Conservation (phyloP, 1,140 invertebrate species). For the Ceratosolen solmsi region DNA sequence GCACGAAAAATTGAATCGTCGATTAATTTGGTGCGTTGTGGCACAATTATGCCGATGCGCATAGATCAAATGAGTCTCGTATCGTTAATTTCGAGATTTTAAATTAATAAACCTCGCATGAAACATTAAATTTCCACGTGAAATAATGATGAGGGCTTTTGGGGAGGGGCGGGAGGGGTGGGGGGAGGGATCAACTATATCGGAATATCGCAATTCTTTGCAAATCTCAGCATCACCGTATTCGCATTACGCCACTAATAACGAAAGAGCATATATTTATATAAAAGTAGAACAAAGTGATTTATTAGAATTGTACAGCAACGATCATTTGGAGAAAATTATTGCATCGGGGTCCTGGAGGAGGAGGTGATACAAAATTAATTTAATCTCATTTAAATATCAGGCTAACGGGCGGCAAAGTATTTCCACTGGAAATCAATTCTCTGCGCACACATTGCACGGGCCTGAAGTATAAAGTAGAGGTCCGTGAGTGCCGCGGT, state of each 20-base stretch:
- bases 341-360: not conserved
- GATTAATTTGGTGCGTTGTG: too few species aligned
- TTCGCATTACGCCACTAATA: not conserved
- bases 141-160: not conserved
- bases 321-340: not conserved
- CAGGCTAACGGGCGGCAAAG: not conserved
- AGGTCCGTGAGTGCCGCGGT: not conserved
- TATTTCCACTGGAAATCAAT: not conserved
- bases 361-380: not conserved
- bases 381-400: conserved; percentile 2
- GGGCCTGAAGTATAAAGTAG: not conserved
- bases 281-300: not conserved
- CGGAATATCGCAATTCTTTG: too few species aligned
- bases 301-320: not conserved
- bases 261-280: not conserved
- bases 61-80: not conserved
- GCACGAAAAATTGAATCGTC: not conserved
- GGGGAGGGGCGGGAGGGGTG: too few species aligned
- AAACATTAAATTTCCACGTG: not conserved
- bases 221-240: not conserved
- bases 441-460: not conserved
- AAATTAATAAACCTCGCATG: not conserved
- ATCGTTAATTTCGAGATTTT: not conserved
- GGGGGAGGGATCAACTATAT: too few species aligned
- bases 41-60: too few species aligned